Evolutionary conservation across 2,888 invertebrate genomes (phyloP), one percentile per base, ranked within the genome.

Genomic region (Pyrgus malvae): DNA sequence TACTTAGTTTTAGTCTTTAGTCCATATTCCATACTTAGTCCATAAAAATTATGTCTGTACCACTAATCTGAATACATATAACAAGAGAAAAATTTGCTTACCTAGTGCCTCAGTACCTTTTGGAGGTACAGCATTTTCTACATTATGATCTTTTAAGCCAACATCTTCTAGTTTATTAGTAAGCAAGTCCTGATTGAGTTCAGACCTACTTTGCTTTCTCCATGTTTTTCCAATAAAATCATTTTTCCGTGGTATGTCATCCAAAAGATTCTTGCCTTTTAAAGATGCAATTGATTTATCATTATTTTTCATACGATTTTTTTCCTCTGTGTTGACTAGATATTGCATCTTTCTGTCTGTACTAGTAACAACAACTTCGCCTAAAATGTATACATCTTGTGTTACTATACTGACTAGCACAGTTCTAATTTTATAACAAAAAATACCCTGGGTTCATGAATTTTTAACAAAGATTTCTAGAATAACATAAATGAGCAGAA

Each of bases 251-350:
- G 80, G 71, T 54, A 63, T 71, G 57, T 87, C 88, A 57, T 76
- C 74, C 9, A 88, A 68, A 25, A 87, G 71, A 61, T 78, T 80
- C 57, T 86, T 88, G 17, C 87, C 85, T 67, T 86, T 76, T 56
- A 87, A 66, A 49, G 77, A 78, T 70, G 83, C 86, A 77, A 88
- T 83, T 66, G 83, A 80, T 76, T 86, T 88, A 64, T 82, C 82
- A 79, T 85, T 81, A 70, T 85, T 85, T 70, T 86, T 88, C 57
- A 88, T 77, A 59, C 72, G 66, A 61, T 80, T 73, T 66, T 79
- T 87, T 58, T 84, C 82, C 55, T 79, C 80, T 4, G 65, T 65
- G 48, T 86, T 78, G 19, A 75, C 67, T 56, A 82, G 69, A 55
- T 86, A 86, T 55, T 74, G 77, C 25, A 77, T 69, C 64, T 68